A percentile compares a stretch with the other conserved stretches of the same genome.
These are phyloP conservation scores for Chaetodon trifascialis DNA, from an alignment of 2,113 vertebrate genomes.

Conservation along the genomic window DNA sequence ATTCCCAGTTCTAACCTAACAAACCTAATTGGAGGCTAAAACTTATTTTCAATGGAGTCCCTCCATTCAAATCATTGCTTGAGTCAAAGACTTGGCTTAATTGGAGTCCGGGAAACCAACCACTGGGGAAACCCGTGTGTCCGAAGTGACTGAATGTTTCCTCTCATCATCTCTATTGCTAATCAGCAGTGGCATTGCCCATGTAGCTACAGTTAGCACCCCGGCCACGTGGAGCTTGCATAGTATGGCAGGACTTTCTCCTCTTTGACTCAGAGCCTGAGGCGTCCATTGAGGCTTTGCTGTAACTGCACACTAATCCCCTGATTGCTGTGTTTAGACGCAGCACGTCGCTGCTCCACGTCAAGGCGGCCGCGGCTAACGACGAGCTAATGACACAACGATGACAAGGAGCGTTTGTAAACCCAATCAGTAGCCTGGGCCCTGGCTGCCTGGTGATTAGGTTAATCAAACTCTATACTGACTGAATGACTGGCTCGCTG, in stretches of 20 bases:
- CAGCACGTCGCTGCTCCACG: conserved; percentile 73
- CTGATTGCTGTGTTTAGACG: conserved; percentile 83
- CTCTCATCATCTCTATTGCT: conserved; percentile 71
- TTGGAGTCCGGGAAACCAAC: conserved; percentile 67
- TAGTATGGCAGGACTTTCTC: conserved; percentile 63
- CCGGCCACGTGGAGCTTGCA: conserved; percentile 52
- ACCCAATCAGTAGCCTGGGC: conserved; percentile 78
- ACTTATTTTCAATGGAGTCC: conserved; percentile 54
- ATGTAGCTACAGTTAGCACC: conserved; percentile 63
- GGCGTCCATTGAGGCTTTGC: conserved; percentile 74
- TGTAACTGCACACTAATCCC: conserved; percentile 76
- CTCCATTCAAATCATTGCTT: conserved; percentile 57
- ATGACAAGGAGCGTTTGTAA: conserved; percentile 80
- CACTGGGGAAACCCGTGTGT: conserved; percentile 43
- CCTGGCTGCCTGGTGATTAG: conserved; percentile 78
- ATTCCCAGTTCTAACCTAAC: conserved; percentile 67
- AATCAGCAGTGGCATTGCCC: conserved; percentile 70
- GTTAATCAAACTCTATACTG: conserved; percentile 75
- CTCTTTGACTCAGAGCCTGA: conserved; percentile 71
- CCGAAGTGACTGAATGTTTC: conserved; percentile 77
- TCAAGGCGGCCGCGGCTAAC: conserved; percentile 74
- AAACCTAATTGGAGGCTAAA: conserved; percentile 62
- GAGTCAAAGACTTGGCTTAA: conserved; percentile 57
- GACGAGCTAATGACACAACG: conserved; percentile 77
- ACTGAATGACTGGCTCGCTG: conserved; percentile 68